phyloP scores from a whole-genome alignment of 2,113 vertebrate genomes.

The Ailurus styani region DNA sequence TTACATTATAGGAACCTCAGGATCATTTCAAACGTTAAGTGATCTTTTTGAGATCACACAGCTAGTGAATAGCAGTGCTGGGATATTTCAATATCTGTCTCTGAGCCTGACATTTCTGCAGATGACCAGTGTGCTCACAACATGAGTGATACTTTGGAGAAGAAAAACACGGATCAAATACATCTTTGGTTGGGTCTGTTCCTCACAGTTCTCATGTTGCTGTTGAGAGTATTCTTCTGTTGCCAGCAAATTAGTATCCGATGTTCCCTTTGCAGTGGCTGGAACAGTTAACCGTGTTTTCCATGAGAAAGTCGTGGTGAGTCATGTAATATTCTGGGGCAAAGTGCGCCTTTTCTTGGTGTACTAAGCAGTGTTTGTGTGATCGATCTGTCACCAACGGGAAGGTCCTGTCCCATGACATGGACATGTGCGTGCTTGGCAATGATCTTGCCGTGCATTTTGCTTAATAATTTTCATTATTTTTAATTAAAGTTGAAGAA shows the following conservation, averaged over 20 bases:
- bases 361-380: slow-evolving; percentile 64
- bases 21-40: background rate
- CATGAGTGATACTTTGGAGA: background rate
- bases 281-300: background rate
- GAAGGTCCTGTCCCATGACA: slow-evolving; percentile 70
- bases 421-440: slow-evolving; percentile 80
- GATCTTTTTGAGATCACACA: background rate
- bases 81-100: background rate
- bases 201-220: background rate
- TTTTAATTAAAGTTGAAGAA: slow-evolving; percentile 95
- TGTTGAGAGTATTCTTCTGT: background rate
- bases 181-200: background rate
- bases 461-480: slow-evolving; percentile 93
- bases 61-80: background rate
- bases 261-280: background rate
- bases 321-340: background rate
- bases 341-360: slow-evolving; percentile 51
- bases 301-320: background rate
- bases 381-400: slow-evolving; percentile 72
- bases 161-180: background rate
- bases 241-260: slow-evolving; percentile 47
- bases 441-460: slow-evolving; percentile 86
- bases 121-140: background rate
- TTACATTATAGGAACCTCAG: background rate
- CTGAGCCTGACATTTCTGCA: background rate